Evolutionary conservation across 2,888 invertebrate genomes (phyloP), one percentile per base, ranked within the genome.

Genomic region (Callosobruchus maculatus): DNA sequence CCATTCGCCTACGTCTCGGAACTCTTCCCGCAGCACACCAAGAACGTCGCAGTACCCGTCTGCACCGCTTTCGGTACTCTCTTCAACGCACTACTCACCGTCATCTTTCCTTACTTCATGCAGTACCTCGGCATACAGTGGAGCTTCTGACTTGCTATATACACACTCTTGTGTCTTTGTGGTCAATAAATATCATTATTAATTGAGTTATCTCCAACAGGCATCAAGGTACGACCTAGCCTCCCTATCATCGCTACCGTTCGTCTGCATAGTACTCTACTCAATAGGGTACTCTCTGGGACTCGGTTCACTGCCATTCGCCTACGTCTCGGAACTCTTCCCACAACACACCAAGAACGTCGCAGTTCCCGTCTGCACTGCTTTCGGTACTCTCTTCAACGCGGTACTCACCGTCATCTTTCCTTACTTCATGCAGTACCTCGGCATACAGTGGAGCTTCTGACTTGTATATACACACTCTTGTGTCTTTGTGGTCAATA

Each of bases 1-100:
- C 93, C 94, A 0, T 94, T 94, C 94, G 92, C 94, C 0, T 91
- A 95, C 49, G 90, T 95, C 89, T 92, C 93, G 0, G 95, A 96
- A 85, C 90, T 96, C 86, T 92, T 96, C 85, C 92, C 96, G 22
- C 88, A 92, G 0, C 92, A 94, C 79, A 74, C 79, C 0, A 81
- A 79, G 73, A 92, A 94, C 0, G 93, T 94, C 85, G 91, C 93
- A 0, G 72, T 77, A 0, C 88, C 91, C 22, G 13, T 75, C 22
- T 68, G 18, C 22, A 70, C 21, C 4, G 22, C 20, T 5, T 21
- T 22, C 20, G 22, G 70, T 30, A 21, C 22, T 26, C 26, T 26
- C 2, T 4, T 26, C 3, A 26, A 26, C 26, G 26, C 26, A 4
- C 3, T 26, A 7, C 3, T 26, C 26, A 26, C 7, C 7, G 2